A percentile compares a stretch with the other conserved stretches of the same genome.
These are phyloP conservation scores for Suricata suricatta DNA, from an alignment of 2,113 vertebrate species.

Conservation along the genomic window DNA sequence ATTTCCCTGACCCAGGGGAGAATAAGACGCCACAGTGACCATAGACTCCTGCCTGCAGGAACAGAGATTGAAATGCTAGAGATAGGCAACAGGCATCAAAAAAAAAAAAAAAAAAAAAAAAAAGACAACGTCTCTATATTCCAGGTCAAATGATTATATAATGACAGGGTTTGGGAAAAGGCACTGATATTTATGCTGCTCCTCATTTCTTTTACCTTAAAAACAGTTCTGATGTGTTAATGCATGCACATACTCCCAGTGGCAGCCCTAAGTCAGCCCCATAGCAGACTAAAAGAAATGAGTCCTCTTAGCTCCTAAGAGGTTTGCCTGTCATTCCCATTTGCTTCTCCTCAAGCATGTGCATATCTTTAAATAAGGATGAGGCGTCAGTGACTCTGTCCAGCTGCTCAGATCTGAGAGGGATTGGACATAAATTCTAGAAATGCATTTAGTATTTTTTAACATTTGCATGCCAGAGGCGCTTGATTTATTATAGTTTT, in stretches of 20 bases:
- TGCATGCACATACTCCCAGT: not conserved
- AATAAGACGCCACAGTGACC: not conserved
- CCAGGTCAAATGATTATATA: conserved; percentile 33
- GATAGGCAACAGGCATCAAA: conserved; percentile 24
- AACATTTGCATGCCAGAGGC: not conserved
- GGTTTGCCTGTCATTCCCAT: not conserved
- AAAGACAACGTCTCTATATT: conserved; percentile 8
- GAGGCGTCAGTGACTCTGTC: not conserved
- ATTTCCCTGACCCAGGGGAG: not conserved
- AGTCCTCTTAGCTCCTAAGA: not conserved
- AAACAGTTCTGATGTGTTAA: not conserved
- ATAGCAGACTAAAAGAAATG: not conserved
- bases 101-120: no score
- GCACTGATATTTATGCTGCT: conserved; percentile 71
- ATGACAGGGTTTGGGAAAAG: conserved; percentile 63
- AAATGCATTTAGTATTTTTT: not conserved
- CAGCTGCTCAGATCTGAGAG: not conserved
- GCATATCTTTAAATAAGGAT: not conserved
- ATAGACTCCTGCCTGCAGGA: not conserved
- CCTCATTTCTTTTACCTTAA: conserved; percentile 23
- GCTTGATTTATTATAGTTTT: not conserved
- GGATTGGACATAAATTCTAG: conserved; percentile 17
- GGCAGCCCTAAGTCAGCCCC: not conserved
- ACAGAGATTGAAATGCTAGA: conserved; percentile 53
- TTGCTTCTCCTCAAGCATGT: not conserved